phyloP scores from a whole-genome alignment of 2,888 invertebrate species.

The Amphipyra tragopoginis region DNA sequence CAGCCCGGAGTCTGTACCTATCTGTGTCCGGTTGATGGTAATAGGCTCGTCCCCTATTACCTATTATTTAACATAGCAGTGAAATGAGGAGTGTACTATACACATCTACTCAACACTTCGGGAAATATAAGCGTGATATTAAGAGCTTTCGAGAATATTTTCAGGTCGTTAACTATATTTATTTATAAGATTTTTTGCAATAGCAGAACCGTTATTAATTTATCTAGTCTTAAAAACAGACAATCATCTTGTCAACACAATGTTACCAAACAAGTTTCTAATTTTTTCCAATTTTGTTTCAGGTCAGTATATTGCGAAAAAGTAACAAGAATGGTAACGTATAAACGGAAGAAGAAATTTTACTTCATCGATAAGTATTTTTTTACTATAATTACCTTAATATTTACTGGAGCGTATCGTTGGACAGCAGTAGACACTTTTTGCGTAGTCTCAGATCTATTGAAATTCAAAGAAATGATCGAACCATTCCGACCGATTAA shows the following conservation, averaged over 20 bases:
- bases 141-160: no score
- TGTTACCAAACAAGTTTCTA: conserved; percentile 12
- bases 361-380: conserved; percentile 57
- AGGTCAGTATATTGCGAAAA: conserved; percentile 62
- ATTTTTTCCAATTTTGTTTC: conserved; percentile 58
- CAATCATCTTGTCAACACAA: no score
- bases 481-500: conserved; percentile 41
- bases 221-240: background rate
- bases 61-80: no score
- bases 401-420: conserved; percentile 57
- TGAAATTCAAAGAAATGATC: conserved; percentile 56
- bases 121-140: no score
- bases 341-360: conserved; percentile 31
- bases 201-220: background rate
- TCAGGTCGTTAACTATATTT: no score
- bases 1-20: no score
- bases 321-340: conserved; percentile 30
- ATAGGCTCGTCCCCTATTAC: no score
- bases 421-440: conserved; percentile 43
- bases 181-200: no score
- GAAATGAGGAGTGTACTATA: no score
- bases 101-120: no score
- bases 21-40: no score
- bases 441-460: conserved; percentile 54
- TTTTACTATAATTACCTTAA: conserved; percentile 47